Conservation (phyloP, 2,797 vertebrate genomes). For the Lepilemur septentrionalis region DNA sequence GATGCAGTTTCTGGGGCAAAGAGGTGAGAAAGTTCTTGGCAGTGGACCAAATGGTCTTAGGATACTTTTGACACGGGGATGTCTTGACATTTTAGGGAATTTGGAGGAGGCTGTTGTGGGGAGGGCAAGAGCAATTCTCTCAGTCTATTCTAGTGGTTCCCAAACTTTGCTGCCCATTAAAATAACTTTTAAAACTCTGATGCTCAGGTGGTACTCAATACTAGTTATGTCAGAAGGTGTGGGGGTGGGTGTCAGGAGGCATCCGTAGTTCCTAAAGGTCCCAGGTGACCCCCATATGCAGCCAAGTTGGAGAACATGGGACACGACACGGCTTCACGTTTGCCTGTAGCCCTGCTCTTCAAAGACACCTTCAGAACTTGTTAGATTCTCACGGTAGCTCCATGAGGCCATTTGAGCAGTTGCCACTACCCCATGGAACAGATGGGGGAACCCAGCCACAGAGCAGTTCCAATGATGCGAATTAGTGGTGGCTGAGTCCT, state of each 20-base stretch:
- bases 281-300: neutral
- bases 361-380: neutral
- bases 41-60: neutral
- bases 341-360: neutral
- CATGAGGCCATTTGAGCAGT: neutral
- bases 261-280: neutral
- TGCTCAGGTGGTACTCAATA: neutral
- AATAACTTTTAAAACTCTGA: neutral
- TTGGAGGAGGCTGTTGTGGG: neutral
- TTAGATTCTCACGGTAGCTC: neutral
- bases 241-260: neutral
- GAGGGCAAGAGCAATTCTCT: neutral
- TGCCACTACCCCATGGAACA: neutral
- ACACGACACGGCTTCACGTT: neutral
- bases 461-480: neutral
- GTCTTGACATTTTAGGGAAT: neutral
- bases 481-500: neutral
- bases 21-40: neutral
- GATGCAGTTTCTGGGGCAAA: conserved; percentile 16
- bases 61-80: neutral
- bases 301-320: neutral
- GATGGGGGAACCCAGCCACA: neutral
- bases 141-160: neutral
- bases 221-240: neutral
- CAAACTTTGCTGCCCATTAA: neutral